Percentiles rank a stretch among this genome's conserved stretches.
These are phyloP conservation scores for Neopipo cinnamomea DNA, from an alignment of 2,113 vertebrate genomes.

Conservation along the genomic window DNA sequence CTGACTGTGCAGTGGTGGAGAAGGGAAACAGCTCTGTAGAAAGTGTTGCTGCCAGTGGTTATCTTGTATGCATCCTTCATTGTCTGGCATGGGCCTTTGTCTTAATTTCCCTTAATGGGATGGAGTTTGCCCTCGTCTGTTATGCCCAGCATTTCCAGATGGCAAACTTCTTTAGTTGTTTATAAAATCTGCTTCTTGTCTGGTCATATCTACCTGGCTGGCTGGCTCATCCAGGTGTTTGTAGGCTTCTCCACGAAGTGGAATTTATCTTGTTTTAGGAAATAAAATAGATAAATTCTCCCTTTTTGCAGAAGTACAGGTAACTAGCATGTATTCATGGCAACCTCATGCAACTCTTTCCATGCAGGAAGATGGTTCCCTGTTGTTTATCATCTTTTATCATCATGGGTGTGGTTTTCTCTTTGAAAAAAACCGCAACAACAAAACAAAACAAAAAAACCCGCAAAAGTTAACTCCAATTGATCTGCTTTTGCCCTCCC, in stretches of 20 bases:
- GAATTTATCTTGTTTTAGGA: neutral
- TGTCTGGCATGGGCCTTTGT: neutral
- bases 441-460: neutral
- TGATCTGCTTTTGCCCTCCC: fast-evolving
- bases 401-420: neutral
- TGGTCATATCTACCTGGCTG: neutral
- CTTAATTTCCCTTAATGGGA: neutral
- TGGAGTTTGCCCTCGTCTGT: neutral
- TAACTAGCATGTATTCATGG: neutral
- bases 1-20: neutral
- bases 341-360: neutral
- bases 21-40: neutral
- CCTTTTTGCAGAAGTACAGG: neutral
- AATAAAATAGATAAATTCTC: neutral
- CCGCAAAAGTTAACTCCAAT: neutral
- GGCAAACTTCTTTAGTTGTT: neutral
- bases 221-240: neutral
- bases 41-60: neutral
- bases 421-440: neutral
- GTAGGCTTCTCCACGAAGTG: neutral
- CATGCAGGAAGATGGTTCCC: neutral
- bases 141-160: neutral
- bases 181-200: neutral
- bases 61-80: neutral
- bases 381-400: neutral